These are phyloP conservation scores for Ophion obscuratus DNA, from an alignment of 2,888 invertebrate genomes.

Conservation along the genomic window DNA sequence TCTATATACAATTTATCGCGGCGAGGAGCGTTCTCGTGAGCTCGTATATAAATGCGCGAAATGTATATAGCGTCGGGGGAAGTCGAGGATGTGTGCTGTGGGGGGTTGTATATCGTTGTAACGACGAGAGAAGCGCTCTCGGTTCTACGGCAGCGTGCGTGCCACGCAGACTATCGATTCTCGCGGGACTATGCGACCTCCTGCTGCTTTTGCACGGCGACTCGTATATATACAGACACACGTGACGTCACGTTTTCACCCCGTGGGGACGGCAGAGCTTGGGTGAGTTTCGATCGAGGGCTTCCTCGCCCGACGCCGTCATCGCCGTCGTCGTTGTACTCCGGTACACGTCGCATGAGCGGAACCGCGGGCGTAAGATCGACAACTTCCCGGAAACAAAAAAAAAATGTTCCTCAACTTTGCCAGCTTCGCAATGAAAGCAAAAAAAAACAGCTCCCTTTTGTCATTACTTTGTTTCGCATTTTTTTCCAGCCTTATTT, in stretches of 20 bases:
- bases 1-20: not conserved
- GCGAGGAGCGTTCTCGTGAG: conserved; percentile 4
- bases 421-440: too few species aligned
- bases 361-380: conserved; percentile 20
- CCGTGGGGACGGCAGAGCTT: conserved; percentile 51
- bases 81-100: conserved; percentile 37
- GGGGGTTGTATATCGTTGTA: conserved; percentile 51
- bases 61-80: conserved; percentile 13
- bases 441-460: too few species aligned
- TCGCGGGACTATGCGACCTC: conserved; percentile 73
- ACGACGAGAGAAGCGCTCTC: conserved; percentile 58
- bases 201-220: conserved; percentile 64
- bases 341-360: conserved; percentile 7
- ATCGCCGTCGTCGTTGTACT: conserved; percentile 47
- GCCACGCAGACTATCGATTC: conserved; percentile 82
- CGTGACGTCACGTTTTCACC: conserved; percentile 69
- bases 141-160: conserved; percentile 74
- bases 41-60: conserved; percentile 31
- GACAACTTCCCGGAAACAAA: not conserved
- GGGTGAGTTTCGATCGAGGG: conserved; percentile 62
- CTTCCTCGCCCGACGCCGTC: conserved; percentile 52
- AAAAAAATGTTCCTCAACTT: not conserved
- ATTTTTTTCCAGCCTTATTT: not conserved
- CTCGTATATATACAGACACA: conserved; percentile 30
- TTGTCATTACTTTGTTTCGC: too few species aligned